Conservation (phyloP, 2,888 invertebrate genomes). For the Neoitamus cyanurus region DNA sequence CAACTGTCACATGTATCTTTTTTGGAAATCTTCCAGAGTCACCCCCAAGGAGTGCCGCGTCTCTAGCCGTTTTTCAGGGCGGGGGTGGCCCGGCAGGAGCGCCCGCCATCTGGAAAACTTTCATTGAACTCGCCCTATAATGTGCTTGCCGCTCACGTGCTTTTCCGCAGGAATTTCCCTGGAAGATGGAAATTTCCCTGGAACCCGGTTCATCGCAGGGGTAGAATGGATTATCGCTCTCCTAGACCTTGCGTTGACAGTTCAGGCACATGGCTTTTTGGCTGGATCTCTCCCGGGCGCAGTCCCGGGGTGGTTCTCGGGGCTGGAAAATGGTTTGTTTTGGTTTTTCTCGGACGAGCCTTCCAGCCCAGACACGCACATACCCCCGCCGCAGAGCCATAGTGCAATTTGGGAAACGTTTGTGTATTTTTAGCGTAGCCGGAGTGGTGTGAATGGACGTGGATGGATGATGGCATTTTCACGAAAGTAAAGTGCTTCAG, state of each 20-base stretch:
- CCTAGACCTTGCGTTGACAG: slow-evolving; percentile 3
- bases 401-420: slow-evolving; percentile 25
- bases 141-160: slow-evolving; percentile 7
- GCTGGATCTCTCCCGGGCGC: not conserved
- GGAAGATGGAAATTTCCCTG: slow-evolving; percentile 30
- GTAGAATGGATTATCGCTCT: not conserved
- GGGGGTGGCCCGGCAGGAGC: not conserved
- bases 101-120: not conserved
- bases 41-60: not conserved
- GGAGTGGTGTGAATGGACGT: slow-evolving; percentile 36
- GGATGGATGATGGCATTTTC: slow-evolving; percentile 42
- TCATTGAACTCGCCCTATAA: not conserved
- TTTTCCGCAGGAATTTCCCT: slow-evolving; percentile 38
- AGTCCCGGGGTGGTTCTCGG: not conserved
- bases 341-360: slow-evolving; percentile 4
- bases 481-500: slow-evolving; percentile 48
- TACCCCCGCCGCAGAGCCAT: not conserved
- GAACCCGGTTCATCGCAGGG: not conserved
- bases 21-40: slow-evolving; percentile 20
- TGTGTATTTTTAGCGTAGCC: slow-evolving; percentile 40
- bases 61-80: not conserved
- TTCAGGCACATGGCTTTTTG: slow-evolving; percentile 24
- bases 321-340: slow-evolving; percentile 42
- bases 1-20: slow-evolving; percentile 34
- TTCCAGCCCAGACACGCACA: slow-evolving; percentile 41